Percentiles rank a stretch among this genome's conserved stretches.
Conservation (phyloP, 2,888 invertebrate genomes). For the Scaptomyza cyrtandrae region DNA sequence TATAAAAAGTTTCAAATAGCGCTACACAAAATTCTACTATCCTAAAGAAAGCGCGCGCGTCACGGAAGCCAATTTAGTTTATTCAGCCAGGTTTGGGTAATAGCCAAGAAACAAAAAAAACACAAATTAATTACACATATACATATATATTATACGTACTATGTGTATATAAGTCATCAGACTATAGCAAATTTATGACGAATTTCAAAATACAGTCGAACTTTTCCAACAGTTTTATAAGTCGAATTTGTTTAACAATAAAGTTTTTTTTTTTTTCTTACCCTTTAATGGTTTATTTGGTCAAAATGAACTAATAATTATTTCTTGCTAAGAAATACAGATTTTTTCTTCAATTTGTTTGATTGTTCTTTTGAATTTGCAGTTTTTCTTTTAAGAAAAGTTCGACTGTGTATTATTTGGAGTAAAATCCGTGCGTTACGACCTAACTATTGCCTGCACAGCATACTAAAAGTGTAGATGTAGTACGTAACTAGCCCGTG, state of each 20-base stretch:
- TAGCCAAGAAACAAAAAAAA: slow-evolving; percentile 27
- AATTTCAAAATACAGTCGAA: slow-evolving; percentile 22
- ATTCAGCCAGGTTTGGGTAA: slow-evolving; percentile 32
- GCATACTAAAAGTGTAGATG: not conserved
- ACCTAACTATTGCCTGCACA: slow-evolving; percentile 32
- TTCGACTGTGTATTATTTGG: slow-evolving; percentile 6
- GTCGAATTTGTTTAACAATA: not conserved
- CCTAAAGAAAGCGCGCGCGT: slow-evolving; percentile 50
- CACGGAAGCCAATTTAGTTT: slow-evolving; percentile 61
- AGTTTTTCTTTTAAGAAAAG: not conserved
- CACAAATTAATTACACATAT: not conserved
- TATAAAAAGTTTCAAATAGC: slow-evolving; percentile 24
- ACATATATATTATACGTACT: slow-evolving; percentile 14
- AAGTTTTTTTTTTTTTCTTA: not conserved
- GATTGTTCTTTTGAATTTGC: not conserved
- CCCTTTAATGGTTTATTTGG: no score
- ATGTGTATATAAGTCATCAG: slow-evolving; percentile 31
- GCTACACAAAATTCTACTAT: slow-evolving; percentile 27
- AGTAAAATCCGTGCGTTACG: slow-evolving; percentile 32
- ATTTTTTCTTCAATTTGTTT: not conserved
- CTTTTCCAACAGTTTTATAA: not conserved
- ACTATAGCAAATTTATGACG: slow-evolving; percentile 26
- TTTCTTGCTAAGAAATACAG: not conserved
- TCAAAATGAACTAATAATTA: no score
- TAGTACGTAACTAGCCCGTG: slow-evolving; percentile 19